phyloP scores from a whole-genome alignment of 2,113 vertebrate genomes.

The Sinosuthora webbiana region DNA sequence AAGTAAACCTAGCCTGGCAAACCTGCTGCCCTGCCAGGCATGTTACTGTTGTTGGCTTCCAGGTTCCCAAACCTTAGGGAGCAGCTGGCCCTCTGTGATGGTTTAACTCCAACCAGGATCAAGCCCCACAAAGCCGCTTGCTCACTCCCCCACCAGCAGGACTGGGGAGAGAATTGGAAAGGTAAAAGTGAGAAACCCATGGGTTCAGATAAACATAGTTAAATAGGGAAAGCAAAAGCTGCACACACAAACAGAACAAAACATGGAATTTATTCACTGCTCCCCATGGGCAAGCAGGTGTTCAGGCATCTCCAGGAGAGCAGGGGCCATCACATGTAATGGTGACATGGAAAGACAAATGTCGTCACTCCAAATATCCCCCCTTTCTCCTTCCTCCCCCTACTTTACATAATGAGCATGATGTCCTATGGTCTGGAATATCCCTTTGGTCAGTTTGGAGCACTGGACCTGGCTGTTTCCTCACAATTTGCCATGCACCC shows the following conservation, averaged over 20 bases:
- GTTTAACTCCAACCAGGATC: not conserved
- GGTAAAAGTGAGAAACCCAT: not conserved
- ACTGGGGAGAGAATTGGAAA: not conserved
- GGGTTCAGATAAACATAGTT: not conserved
- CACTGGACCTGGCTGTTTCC: not conserved
- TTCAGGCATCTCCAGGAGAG: not conserved
- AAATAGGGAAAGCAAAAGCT: not conserved
- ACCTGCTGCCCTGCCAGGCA: not conserved
- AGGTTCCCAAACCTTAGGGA: not conserved
- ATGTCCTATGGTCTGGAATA: not conserved
- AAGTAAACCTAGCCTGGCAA: not conserved
- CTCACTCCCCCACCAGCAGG: not conserved
- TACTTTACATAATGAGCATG: not conserved
- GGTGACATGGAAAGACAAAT: not conserved
- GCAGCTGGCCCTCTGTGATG: not conserved
- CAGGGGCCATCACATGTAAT: rapidly evolving
- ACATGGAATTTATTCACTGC: not conserved
- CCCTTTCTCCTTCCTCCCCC: not conserved
- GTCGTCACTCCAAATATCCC: not conserved
- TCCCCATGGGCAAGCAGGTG: not conserved
- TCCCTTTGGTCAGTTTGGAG: not conserved
- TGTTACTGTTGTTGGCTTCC: not conserved
- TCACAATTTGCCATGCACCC: not conserved
- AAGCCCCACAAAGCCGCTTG: not conserved
- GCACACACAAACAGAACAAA: not conserved